These are phyloP conservation scores for Tragelaphus oryx DNA, from an alignment of 2,797 vertebrate species.

Conservation along the genomic window DNA sequence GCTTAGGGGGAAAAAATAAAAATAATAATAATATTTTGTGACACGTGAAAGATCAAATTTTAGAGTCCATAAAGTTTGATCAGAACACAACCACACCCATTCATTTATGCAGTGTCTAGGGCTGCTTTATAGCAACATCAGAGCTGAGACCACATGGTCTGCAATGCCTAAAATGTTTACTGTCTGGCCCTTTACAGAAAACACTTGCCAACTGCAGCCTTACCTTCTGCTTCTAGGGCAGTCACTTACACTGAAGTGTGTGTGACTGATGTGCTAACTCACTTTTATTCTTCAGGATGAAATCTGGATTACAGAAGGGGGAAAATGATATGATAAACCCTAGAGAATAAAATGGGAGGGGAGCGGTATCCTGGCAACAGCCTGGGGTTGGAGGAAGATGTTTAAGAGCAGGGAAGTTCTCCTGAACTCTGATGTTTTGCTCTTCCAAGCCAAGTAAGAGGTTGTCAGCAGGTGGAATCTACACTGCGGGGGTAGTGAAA, in stretches of 20 bases:
- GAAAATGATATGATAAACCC: neutral
- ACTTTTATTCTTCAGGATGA: neutral
- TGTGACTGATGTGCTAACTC: neutral
- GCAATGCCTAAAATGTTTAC: neutral
- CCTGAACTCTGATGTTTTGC: neutral
- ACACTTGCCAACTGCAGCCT: neutral
- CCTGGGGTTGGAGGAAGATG: neutral
- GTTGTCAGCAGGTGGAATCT: neutral
- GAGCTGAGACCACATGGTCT: neutral
- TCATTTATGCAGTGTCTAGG: neutral
- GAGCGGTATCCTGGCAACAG: neutral
- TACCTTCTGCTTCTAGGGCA: neutral
- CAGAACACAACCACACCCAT: neutral
- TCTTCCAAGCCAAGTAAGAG: neutral
- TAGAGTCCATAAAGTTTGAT: neutral
- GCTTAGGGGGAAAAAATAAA: neutral
- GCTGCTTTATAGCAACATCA: neutral
- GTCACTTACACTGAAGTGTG: neutral
- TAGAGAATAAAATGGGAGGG: no score
- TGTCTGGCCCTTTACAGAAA: neutral
- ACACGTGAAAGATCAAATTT: neutral
- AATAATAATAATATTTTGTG: neutral
- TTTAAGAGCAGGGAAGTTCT: neutral
- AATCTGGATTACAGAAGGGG: neutral
- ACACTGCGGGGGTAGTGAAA: neutral